Evolutionary conservation across 2,797 vertebrate species (phyloP).

Genomic region (Pangasius mekongensis): DNA sequence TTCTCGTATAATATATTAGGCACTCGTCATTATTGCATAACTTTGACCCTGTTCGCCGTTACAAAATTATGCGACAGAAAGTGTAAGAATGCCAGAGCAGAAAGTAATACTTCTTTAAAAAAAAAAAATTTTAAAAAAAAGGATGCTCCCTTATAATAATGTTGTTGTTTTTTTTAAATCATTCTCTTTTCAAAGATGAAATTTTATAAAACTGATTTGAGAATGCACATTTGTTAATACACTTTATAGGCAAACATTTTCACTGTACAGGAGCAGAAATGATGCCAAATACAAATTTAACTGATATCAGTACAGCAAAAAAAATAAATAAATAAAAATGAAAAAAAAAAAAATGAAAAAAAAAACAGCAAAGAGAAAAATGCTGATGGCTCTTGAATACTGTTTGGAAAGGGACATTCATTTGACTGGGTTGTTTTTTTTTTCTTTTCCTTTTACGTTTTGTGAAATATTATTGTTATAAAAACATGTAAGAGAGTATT

Average conservation of each 20-base stretch:
- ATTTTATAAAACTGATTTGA: constrained; percentile 9
- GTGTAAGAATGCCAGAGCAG: constrained; percentile 59
- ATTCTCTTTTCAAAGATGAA: not conserved
- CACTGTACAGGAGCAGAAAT: constrained; percentile 12
- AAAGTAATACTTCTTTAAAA: constrained; percentile 27
- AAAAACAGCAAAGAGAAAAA: not conserved
- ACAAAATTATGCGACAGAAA: constrained; percentile 86
- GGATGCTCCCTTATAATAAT: not conserved
- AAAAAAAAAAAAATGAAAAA: too few relatives aligned
- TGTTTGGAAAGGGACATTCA: constrained; percentile 30
- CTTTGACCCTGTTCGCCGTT: constrained; percentile 85
- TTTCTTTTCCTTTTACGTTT: constrained; percentile 20
- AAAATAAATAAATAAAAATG: not conserved
- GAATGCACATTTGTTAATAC: not conserved
- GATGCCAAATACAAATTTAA: constrained; percentile 13
- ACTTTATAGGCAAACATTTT: not conserved
- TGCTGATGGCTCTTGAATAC: constrained; percentile 46
- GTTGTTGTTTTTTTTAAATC: too few relatives aligned
- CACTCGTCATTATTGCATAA: constrained; percentile 87
- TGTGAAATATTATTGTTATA: constrained; percentile 5
- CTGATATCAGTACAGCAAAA: constrained; percentile 7
- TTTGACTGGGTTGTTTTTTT: constrained; percentile 20
- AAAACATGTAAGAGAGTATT: not conserved
- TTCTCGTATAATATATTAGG: constrained; percentile 72
- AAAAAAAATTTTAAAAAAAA: not conserved